These are phyloP conservation scores for Chiloscyllium plagiosum DNA, from an alignment of 2,113 vertebrate species.

Conservation along the genomic window DNA sequence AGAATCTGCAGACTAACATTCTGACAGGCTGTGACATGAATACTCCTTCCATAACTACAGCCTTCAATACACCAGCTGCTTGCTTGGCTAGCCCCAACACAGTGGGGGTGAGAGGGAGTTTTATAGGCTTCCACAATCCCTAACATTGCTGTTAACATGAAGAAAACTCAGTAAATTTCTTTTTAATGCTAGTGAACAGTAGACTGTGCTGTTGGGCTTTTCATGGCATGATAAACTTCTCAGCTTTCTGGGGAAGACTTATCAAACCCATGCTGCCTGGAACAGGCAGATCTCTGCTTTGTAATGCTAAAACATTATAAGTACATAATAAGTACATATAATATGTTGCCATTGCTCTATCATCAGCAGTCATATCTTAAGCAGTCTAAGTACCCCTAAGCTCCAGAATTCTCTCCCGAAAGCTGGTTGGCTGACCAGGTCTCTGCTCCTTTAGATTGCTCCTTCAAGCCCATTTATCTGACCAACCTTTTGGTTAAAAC, in stretches of 20 bases:
- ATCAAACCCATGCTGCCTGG: not conserved
- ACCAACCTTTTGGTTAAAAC: not conserved
- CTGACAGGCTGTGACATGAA: not conserved
- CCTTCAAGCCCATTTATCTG: not conserved
- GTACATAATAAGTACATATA: not conserved
- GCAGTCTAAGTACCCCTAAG: not conserved
- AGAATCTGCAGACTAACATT: not conserved
- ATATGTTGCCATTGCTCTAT: not conserved
- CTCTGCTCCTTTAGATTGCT: not conserved
- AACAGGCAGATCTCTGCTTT: not conserved
- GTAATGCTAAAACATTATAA: not conserved
- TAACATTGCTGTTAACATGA: not conserved
- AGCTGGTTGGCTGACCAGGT: not conserved
- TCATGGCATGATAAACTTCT: not conserved
- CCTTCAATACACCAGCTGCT: not conserved
- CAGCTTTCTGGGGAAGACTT: not conserved
- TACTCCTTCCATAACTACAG: not conserved
- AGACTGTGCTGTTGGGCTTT: not conserved
- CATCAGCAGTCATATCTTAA: not conserved
- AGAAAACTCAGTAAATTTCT: not conserved
- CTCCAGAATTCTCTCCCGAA: not conserved
- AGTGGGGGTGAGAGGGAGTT: not conserved
- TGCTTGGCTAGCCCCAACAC: not conserved
- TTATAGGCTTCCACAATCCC: not conserved
- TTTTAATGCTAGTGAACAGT: not conserved